A percentile compares a stretch with the other conserved stretches of the same genome.
Evolutionary conservation across 2,797 vertebrate species (phyloP).

Genomic region (Graptemys geographica): DNA sequence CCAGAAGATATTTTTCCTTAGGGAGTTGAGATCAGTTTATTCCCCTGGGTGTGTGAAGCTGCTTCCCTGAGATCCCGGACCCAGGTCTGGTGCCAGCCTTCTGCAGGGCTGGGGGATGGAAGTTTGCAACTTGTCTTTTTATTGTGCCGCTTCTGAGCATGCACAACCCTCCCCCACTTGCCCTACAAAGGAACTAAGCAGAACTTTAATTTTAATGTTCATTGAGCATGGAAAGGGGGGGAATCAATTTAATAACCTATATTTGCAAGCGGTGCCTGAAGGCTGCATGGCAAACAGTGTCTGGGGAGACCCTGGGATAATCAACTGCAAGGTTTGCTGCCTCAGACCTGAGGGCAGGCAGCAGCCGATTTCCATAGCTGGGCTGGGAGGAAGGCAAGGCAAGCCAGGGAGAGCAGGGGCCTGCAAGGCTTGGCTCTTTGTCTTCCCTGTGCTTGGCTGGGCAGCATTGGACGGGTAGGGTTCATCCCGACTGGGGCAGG

Average conservation of each 20-base stretch:
- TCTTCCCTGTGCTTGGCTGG: background rate
- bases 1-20: background rate
- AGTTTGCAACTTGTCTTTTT: background rate
- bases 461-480: no score
- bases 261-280: conserved; percentile 17
- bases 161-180: background rate
- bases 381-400: background rate
- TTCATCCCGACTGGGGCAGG: background rate
- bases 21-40: background rate
- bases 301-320: background rate
- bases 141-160: background rate
- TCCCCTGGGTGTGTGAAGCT: no score
- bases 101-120: background rate
- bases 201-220: conserved; percentile 54
- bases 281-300: background rate
- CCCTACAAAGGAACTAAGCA: conserved; percentile 23
- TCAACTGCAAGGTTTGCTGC: background rate
- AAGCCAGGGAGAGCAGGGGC: background rate
- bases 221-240: conserved; percentile 25
- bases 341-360: background rate
- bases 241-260: conserved; percentile 44
- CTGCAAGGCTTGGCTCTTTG: background rate
- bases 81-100: background rate
- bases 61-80: background rate
- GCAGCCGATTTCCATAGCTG: background rate